A percentile compares a stretch with the other conserved stretches of the same genome.
phyloP scores from a whole-genome alignment of 2,797 vertebrate genomes.

The Staurois parvus region DNA sequence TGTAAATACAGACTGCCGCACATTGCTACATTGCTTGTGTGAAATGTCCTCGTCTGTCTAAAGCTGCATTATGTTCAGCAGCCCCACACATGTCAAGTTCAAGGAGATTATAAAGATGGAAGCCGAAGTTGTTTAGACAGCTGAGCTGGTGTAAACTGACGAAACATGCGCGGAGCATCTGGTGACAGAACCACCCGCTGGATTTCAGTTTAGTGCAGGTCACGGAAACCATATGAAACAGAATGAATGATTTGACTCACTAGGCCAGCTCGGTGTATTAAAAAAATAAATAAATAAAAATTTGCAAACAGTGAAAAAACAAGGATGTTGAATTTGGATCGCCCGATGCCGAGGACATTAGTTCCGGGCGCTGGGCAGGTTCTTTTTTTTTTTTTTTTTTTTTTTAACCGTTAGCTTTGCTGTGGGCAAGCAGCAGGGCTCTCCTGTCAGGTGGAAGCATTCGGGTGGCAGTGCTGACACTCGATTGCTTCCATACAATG shows the following conservation, averaged over 20 bases:
- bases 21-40: constrained; percentile 35
- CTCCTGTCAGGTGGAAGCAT: no score
- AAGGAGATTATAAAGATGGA: constrained; percentile 37
- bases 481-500: no score
- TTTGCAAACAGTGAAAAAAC: neutral
- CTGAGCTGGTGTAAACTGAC: constrained; percentile 54
- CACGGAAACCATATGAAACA: constrained; percentile 7
- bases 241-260: constrained; percentile 31
- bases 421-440: no score
- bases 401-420: no score
- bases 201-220: constrained; percentile 22
- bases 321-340: no score
- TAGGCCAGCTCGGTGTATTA: neutral
- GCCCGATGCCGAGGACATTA: no score
- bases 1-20: neutral
- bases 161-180: constrained; percentile 35
- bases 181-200: constrained; percentile 49
- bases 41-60: constrained; percentile 42
- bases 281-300: no score
- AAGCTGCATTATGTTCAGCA: constrained; percentile 36
- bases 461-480: no score
- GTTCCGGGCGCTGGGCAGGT: no score
- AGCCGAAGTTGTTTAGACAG: constrained; percentile 51
- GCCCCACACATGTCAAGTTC: constrained; percentile 51
- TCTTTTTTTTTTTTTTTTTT: no score